Evolutionary conservation across 2,888 invertebrate species (phyloP).

Genomic region (Ypsolopha sequella): DNA sequence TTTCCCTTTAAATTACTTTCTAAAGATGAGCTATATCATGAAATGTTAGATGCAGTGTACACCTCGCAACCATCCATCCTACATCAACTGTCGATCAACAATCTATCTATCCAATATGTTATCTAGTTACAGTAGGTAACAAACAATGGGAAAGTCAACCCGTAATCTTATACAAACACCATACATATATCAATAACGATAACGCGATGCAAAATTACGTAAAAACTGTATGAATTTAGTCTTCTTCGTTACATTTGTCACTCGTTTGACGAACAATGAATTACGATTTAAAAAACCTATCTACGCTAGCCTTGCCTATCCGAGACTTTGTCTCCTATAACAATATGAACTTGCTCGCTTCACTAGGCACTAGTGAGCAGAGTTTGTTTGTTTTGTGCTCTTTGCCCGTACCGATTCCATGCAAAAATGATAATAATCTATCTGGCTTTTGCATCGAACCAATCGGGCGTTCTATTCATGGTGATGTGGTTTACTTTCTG

Average conservation of each 20-base stretch:
- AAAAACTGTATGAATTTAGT: constrained; percentile 65
- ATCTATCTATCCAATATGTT: neutral
- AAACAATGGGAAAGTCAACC: constrained; percentile 25
- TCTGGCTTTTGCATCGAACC: neutral
- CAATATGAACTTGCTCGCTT: constrained; percentile 34
- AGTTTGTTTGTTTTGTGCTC: neutral
- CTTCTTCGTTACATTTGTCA: constrained; percentile 68
- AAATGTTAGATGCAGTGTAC: constrained; percentile 15
- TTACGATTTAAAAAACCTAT: constrained; percentile 58
- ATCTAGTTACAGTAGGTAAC: constrained; percentile 9
- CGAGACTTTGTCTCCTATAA: constrained; percentile 60
- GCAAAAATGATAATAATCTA: neutral
- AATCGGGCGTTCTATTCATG: neutral
- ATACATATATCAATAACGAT: constrained; percentile 48
- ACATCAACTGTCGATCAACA: too few relatives aligned
- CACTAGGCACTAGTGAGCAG: neutral
- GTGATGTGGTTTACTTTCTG: constrained; percentile 1
- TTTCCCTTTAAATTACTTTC: constrained; percentile 20
- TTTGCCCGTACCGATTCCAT: neutral
- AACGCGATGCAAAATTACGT: constrained; percentile 64
- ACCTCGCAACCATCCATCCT: neutral
- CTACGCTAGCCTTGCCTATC: constrained; percentile 66
- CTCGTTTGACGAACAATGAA: constrained; percentile 55
- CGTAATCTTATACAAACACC: constrained; percentile 41
- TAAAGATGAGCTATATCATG: constrained; percentile 27